Evolutionary conservation across 2,888 invertebrate species (phyloP), one percentile per base, ranked within the genome.

Genomic region (Sesamia inferens): DNA sequence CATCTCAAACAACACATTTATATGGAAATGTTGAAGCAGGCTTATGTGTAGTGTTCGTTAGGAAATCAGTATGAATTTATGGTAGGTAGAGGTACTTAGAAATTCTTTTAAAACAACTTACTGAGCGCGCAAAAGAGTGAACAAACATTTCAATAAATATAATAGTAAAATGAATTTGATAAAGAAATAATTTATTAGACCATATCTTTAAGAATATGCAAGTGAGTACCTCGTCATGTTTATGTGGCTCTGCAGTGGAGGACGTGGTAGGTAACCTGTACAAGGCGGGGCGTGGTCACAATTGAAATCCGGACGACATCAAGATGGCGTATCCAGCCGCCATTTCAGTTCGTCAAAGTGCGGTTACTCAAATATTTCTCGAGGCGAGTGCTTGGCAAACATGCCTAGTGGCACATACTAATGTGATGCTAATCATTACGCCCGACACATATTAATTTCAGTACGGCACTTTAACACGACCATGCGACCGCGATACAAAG

Each of bases 401-500:
- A 93, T 86, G 89, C 86, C 90, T 89, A 89, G 91, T 88, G 90
- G 89, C 88, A 92, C 94, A 94, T 94, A 94, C 93, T 94, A 95
- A 95, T 95, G 94, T 79, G 90, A 94, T 94, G 95, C 93, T 94
- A 94, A 94, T 94, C 89, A 93, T 91, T 93, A 94, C 94, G 93
- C 91, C 88, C 88, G 91, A 90, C 93, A 93, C 94, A 95, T 95
- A 95, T 94, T 94, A 93, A 95, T 94, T 94, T 92, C 86, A 91
- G 90, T 92, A 94, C 93, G 94, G 93, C 92, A 93, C 92, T 93
- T 93, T 91, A 88, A 90, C 89, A 90, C 87, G 86, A 88, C 90
- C 83, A 68, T 71, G 67, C 68, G 82, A 88, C 86, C 87, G 88
- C 82, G 84, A 88, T 87, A 90, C 91, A 90, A 90, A 92, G 88